These are phyloP conservation scores for Diorhabda carinulata DNA, from an alignment of 1,140 invertebrate genomes.

Conservation along the genomic window DNA sequence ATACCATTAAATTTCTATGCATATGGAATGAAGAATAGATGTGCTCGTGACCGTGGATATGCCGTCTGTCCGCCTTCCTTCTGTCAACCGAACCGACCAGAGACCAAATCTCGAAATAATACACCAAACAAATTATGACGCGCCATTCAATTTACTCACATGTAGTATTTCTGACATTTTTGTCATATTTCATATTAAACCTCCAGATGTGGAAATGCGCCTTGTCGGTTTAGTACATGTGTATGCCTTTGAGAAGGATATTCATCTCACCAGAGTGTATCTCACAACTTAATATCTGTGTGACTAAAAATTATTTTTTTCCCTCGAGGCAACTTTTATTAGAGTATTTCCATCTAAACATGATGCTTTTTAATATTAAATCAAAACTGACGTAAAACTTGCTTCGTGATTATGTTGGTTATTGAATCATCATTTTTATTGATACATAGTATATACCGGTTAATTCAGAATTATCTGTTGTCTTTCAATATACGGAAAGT, in stretches of 20 bases:
- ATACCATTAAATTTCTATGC: slow-evolving; percentile 47
- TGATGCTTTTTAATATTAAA: no score
- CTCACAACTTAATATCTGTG: no score
- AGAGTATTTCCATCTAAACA: no score
- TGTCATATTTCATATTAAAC: slow-evolving; percentile 17
- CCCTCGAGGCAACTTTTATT: no score
- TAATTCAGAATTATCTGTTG: no score
- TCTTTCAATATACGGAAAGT: no score
- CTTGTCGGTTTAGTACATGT: neutral
- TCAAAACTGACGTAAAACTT: no score
- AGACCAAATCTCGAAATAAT: slow-evolving; percentile 22
- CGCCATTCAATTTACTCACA: slow-evolving; percentile 20
- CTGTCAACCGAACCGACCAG: slow-evolving; percentile 10
- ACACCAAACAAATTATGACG: slow-evolving; percentile 23
- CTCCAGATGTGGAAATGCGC: slow-evolving; percentile 5
- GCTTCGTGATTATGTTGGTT: no score
- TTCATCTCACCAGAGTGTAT: neutral
- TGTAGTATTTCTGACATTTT: slow-evolving; percentile 9
- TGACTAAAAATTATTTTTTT: no score
- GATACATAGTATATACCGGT: no score
- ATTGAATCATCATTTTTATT: no score
- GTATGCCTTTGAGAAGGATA: neutral
- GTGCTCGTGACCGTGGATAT: slow-evolving; percentile 14
- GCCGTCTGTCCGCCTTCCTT: slow-evolving; percentile 1
- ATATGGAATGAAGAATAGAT: slow-evolving; percentile 43